Evolutionary conservation across 1,140 invertebrate genomes (phyloP), one percentile per base, ranked within the genome.

Genomic region (Lamellibrachia luymesi): DNA sequence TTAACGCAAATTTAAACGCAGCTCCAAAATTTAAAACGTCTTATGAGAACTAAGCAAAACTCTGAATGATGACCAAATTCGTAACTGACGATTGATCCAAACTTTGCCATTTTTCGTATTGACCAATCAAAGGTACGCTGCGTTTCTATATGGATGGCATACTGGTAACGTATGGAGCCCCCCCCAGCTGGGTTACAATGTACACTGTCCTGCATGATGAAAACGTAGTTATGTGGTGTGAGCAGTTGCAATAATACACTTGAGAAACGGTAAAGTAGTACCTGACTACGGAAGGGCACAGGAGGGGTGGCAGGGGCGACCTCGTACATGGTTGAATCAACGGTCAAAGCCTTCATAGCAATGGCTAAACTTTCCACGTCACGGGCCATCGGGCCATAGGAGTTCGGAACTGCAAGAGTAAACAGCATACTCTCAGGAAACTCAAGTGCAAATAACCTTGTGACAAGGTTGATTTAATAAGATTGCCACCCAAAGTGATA

Each of bases 351-450:
- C 90, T 93, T 94, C 94, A 95, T 95, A 25, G 93, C 91, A 38
- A 94, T 27, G 64, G 95, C 94, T 51, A 96, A 92, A 25, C 94
- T 94, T 90, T 95, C 94, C 38, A 95, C 94, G 64, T 95, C 94
- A 64, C 91, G 90, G 10, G 94, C 94, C 94, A 96, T 92, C 90
- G 95, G 95, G 2, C 95, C 95, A 49, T 94, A 91, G 13, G 93
- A 56, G n/a, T 10, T 10, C 6, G 91, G 91, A 91, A 91, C 49
- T 91, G 8, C 91, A 91, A 91, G 2, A 5, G 49, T 49, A 49
- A 50, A 91, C 6, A 80, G 64, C 52, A 56, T 7, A 56, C 6
- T 1, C 6, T 56, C 13, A 13, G 6, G 52, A 56, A 56, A 56
- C 52, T 80, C 17, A 80, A 80, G 17, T 80, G 2, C 5, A 80